These are phyloP conservation scores for Corticium candelabrum DNA, from an alignment of 37 sponge, comb jelly and placozoan species.

Conservation along the genomic window DNA sequence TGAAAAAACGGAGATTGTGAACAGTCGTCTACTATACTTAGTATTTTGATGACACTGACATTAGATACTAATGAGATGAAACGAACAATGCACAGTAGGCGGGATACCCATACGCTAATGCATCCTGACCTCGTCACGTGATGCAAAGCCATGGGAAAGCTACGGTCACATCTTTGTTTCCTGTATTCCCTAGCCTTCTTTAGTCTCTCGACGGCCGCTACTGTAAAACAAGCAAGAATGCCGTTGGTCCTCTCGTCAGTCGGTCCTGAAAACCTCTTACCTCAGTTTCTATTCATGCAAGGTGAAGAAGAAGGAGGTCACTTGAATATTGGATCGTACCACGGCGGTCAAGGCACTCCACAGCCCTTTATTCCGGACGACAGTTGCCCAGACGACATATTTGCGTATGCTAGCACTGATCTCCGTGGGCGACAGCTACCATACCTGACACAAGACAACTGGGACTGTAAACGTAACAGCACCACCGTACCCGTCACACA, in stretches of 20 bases:
- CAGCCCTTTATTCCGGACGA: not conserved
- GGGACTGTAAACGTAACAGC: not conserved
- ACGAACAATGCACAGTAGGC: no score
- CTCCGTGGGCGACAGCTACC: not conserved
- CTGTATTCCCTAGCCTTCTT: no score
- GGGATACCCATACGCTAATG: no score
- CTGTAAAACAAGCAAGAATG: not conserved
- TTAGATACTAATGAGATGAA: no score
- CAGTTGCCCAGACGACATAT: not conserved
- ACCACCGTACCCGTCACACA: not conserved
- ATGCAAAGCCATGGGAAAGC: no score
- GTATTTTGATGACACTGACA: no score
- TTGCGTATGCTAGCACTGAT: constrained; percentile 1
- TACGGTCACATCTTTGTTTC: no score
- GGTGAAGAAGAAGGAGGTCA: not conserved
- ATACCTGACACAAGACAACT: not conserved
- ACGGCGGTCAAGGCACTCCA: not conserved
- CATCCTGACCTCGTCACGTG: no score
- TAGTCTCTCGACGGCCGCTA: no score
- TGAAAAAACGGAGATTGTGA: no score
- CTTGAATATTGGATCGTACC: not conserved
- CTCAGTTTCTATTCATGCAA: not conserved
- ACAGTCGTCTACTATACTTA: no score
- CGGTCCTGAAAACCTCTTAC: not conserved
- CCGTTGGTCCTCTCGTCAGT: not conserved